phyloP scores from a whole-genome alignment of 2,113 vertebrate species.

The Sphyrna mokarran region DNA sequence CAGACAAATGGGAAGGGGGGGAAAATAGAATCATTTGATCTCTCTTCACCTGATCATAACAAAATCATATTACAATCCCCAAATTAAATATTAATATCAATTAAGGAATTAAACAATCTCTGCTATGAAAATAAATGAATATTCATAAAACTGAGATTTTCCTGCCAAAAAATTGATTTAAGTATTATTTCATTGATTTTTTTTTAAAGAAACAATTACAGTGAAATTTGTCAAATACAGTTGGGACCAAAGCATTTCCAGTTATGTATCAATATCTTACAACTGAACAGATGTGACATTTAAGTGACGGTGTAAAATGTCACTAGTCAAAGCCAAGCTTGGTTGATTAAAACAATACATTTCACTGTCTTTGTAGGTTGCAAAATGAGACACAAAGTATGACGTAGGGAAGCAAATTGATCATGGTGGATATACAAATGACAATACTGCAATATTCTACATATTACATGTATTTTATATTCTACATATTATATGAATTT shows the following conservation, averaged over 20 bases:
- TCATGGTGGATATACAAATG: not conserved
- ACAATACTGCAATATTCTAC: not conserved
- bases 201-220: not conserved
- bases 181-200: not conserved
- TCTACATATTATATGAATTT: not conserved
- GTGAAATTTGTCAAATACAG: not conserved
- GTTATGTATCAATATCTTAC: not conserved
- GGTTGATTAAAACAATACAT: not conserved
- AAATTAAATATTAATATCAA: not conserved
- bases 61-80: not conserved
- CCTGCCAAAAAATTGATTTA: not conserved
- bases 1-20: too few species aligned
- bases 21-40: too few species aligned
- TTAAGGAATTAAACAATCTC: not conserved
- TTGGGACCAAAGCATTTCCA: not conserved
- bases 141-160: not conserved
- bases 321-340: not conserved
- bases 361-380: not conserved
- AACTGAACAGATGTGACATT: not conserved
- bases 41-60: too few species aligned
- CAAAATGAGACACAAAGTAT: not conserved
- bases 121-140: not conserved
- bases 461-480: not conserved
- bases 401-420: not conserved
- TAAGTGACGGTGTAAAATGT: not conserved